phyloP scores from a whole-genome alignment of 2,797 vertebrate genomes.

The Helostoma temminkii region DNA sequence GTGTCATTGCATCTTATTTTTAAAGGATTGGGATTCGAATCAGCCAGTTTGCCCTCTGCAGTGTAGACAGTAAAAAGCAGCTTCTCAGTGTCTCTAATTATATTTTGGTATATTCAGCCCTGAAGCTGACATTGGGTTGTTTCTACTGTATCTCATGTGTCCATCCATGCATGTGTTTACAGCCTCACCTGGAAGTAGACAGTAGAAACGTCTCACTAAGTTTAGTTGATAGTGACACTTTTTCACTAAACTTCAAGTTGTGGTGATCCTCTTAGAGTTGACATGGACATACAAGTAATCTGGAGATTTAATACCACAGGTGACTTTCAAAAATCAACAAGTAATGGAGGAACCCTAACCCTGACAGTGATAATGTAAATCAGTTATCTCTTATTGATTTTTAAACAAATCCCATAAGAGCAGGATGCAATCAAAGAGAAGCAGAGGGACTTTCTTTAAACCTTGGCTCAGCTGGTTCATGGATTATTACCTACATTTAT shows the following conservation, averaged over 20 bases:
- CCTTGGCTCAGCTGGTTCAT: conserved; percentile 23
- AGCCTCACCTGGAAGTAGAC: conserved; percentile 28
- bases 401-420: conserved; percentile 24
- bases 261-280: background rate
- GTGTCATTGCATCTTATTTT: conserved; percentile 2
- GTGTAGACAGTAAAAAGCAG: background rate
- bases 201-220: conserved; percentile 22
- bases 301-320: background rate
- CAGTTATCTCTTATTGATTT: conserved; percentile 29
- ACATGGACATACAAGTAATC: background rate
- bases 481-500: conserved; percentile 45
- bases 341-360: conserved; percentile 5
- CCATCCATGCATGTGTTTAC: conserved; percentile 24
- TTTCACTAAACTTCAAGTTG: conserved; percentile 1
- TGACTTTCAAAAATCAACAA: background rate
- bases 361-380: background rate
- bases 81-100: conserved; percentile 4
- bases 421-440: conserved; percentile 35
- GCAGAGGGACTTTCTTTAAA: conserved; percentile 10
- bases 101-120: conserved; percentile 22
- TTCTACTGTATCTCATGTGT: conserved; percentile 24
- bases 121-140: conserved; percentile 22
- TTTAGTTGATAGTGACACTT: conserved; percentile 6
- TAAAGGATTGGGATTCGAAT: conserved; percentile 34
- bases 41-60: conserved; percentile 19